Evolutionary conservation across 2,113 vertebrate species (phyloP), one percentile per base, ranked within the genome.

Genomic region (Barnardius zonarius): DNA sequence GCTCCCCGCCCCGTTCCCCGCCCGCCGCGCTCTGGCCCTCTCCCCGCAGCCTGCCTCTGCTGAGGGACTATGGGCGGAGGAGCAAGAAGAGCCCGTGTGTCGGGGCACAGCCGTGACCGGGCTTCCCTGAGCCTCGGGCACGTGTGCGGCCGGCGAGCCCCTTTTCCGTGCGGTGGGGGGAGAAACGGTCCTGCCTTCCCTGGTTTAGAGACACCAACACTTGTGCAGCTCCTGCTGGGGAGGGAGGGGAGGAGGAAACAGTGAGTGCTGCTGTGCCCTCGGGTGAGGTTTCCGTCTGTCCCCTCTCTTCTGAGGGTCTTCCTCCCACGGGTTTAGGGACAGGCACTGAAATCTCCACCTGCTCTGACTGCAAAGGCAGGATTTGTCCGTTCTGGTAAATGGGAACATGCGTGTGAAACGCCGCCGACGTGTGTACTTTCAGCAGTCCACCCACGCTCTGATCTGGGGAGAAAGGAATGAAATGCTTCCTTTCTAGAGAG

Each of bases 251-350:
- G 8, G 54, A 30, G 20, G 30, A 3, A 25, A 0, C 74, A 1
- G 67, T 24, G 0, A 1, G 67, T 24, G 0, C 3, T 9, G 54
- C 46, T n/a, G n/a, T 46, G 30, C 72, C 17, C 17, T n/a, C 28
- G 44, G 35, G 64, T 0, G 35, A 23, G 61, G 8, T 9, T 24
- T 67, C 41, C 16, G 44, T 49, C 81, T 37, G 27, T 9, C 27
- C 11, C 17, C 31, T 16, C 49, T 35, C 4, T 19, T 30, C 70
- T 14, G 37, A 9, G 9, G 1, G 39, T 23, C 15, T 41, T 20
- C 48, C 30, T 78, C 27, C 41, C 7, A 1, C 18, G 15, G 35
- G 7, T 9, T 49, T 44, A 22, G 35, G 46, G 41, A 13, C 4
- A 14, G 82, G 59, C 75, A 6, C 51, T 11, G 68, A 25, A 59